A percentile compares a stretch with the other conserved stretches of the same genome.
Conservation (phyloP, 2,113 vertebrate species). For the Heptranchias perlo region DNA sequence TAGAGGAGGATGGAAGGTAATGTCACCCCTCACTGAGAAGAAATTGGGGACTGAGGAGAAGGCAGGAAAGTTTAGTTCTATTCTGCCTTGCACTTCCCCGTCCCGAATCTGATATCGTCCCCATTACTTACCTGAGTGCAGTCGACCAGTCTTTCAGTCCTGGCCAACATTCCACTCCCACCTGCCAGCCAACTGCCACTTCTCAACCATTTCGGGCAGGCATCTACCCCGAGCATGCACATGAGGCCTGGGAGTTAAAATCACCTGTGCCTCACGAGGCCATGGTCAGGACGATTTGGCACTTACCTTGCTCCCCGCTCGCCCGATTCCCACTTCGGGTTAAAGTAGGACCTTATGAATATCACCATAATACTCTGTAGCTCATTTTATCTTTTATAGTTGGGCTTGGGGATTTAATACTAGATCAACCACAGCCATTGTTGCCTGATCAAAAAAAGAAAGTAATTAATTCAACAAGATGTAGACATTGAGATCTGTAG, state of each 20-base stretch:
- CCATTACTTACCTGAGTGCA: too few species aligned
- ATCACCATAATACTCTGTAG: background rate
- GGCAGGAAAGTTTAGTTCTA: too few species aligned
- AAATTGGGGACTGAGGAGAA: too few species aligned
- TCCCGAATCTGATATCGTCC: too few species aligned
- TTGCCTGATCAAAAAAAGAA: background rate
- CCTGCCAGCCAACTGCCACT: too few species aligned
- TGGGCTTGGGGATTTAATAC: background rate
- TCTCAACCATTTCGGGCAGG: background rate
- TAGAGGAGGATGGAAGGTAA: too few species aligned
- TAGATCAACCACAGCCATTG: background rate
- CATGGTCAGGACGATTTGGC: background rate
- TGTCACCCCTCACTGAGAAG: too few species aligned
- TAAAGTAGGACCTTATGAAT: background rate
- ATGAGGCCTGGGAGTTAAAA: background rate
- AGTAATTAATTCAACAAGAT: background rate
- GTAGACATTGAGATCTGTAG: background rate
- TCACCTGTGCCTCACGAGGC: background rate
- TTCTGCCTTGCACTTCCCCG: too few species aligned
- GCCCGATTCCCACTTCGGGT: too few species aligned
- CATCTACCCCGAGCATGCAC: background rate
- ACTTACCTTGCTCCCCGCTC: background rate
- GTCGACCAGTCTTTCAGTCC: too few species aligned
- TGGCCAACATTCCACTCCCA: too few species aligned
- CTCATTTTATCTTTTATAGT: background rate